Evolutionary conservation across 2,113 vertebrate genomes (phyloP).

Genomic region (Pogonocichla stellata): DNA sequence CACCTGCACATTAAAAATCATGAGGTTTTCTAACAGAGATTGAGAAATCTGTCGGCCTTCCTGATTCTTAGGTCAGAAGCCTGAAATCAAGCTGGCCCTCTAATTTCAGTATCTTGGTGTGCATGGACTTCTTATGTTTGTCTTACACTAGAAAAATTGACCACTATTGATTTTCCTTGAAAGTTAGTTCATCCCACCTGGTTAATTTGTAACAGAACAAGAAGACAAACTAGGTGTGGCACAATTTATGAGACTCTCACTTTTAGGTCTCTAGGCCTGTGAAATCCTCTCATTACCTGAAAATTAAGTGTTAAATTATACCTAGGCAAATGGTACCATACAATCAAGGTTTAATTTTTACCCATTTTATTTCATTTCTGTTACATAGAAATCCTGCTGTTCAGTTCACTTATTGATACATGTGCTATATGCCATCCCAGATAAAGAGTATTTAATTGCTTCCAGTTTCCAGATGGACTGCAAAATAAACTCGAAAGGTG

Average conservation of each 20-base stretch:
- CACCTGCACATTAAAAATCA: constrained; percentile 29
- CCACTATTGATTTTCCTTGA: background rate
- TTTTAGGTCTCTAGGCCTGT: background rate
- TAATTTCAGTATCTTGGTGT: background rate
- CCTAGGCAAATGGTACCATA: background rate
- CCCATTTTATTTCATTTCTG: background rate
- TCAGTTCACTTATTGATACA: background rate
- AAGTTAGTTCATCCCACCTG: background rate
- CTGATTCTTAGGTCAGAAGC: background rate
- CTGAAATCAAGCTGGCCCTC: background rate
- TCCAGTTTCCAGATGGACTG: background rate
- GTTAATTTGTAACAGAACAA: background rate
- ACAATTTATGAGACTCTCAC: background rate
- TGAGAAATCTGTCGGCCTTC: background rate
- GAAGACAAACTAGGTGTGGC: background rate
- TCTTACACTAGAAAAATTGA: background rate
- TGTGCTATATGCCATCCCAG: background rate
- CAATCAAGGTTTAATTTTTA: background rate
- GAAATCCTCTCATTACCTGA: background rate
- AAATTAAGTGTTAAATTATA: background rate
- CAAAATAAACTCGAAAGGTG: constrained; percentile 12
- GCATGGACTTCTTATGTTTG: background rate
- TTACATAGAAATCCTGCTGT: background rate
- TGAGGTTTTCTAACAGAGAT: background rate
- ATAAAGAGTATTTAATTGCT: background rate